Conservation (phyloP, 2,888 invertebrate genomes). For the Lumbricus terrestris region DNA sequence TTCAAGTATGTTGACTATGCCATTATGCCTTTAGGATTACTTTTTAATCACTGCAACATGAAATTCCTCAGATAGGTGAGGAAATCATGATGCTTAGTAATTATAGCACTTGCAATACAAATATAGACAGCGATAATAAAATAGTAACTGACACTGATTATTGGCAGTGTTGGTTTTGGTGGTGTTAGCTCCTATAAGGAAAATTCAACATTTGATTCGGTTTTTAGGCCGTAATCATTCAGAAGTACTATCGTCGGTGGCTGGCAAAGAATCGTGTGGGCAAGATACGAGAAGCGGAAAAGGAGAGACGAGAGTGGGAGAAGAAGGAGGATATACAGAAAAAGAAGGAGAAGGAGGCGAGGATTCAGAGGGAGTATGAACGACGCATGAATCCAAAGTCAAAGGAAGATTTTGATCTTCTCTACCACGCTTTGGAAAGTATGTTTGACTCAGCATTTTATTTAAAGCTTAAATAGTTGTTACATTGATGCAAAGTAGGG, state of each 20-base stretch:
- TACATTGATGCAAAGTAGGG: background rate
- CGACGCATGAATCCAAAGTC: constrained; percentile 58
- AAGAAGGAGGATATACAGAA: constrained; percentile 52
- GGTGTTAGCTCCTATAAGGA: background rate
- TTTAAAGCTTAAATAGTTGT: background rate
- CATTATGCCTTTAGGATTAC: background rate
- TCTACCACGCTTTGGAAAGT: constrained; percentile 59
- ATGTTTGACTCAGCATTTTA: constrained; percentile 36
- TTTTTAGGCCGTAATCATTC: constrained; percentile 55
- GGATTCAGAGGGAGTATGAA: constrained; percentile 56
- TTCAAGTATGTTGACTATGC: background rate
- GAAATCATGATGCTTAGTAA: background rate
- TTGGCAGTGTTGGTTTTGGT: background rate
- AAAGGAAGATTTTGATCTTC: constrained; percentile 59
- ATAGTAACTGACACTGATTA: background rate
- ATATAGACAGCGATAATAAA: background rate
- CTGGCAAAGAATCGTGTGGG: constrained; percentile 56
- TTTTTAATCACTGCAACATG: background rate
- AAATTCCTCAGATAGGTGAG: background rate
- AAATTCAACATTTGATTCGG: background rate
- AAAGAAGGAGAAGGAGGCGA: constrained; percentile 56
- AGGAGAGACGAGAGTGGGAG: constrained; percentile 55
- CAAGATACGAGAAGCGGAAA: constrained; percentile 52
- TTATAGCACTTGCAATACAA: background rate
- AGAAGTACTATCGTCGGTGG: constrained; percentile 59